Conservation (phyloP, 1,140 invertebrate genomes). For the Diorhabda sublineata region DNA sequence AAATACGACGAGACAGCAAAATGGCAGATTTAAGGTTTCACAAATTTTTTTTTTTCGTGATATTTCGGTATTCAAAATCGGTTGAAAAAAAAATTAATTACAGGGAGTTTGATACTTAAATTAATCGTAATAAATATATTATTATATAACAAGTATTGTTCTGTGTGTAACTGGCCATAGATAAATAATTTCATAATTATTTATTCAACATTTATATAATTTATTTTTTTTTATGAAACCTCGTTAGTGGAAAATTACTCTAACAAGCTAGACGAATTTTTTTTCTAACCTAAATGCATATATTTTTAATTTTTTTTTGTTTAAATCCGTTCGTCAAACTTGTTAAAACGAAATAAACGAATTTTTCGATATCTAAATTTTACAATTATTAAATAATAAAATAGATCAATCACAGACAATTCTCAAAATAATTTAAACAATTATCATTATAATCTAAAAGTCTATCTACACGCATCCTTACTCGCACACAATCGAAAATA, state of each 20-base stretch:
- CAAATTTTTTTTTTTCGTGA: neutral
- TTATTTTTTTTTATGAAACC: conserved; percentile 14
- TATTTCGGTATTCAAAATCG: no score
- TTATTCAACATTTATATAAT: neutral
- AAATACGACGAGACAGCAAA: neutral
- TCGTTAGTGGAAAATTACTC: neutral
- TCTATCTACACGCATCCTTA: conserved; percentile 17
- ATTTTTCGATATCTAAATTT: conserved; percentile 18
- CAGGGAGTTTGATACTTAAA: no score
- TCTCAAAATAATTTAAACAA: conserved; percentile 21
- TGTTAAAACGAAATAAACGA: neutral
- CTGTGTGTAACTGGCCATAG: neutral
- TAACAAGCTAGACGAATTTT: neutral
- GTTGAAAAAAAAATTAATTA: no score
- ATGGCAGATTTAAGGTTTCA: conserved; percentile 5
- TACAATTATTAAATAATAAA: conserved; percentile 20
- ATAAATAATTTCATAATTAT: neutral
- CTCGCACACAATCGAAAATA: neutral
- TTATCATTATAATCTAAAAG: conserved; percentile 7
- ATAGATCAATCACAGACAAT: conserved; percentile 23
- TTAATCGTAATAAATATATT: neutral
- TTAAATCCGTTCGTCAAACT: neutral
- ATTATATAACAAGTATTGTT: neutral
- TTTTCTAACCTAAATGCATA: neutral
- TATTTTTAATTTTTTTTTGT: neutral